Evolutionary conservation across 2,888 invertebrate genomes (phyloP).

Genomic region (Lysandra bellargus): DNA sequence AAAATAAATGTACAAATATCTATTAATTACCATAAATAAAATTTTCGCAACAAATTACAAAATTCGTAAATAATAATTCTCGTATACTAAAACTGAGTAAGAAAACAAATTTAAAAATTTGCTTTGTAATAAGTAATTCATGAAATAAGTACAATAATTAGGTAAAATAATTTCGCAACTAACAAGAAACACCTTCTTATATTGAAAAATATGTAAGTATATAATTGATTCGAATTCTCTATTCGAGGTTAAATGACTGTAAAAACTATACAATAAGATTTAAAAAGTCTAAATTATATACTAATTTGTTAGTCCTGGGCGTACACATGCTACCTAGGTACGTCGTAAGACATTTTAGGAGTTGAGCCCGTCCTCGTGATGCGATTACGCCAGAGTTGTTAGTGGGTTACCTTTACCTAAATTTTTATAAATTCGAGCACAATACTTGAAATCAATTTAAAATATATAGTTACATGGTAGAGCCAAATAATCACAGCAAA

Average conservation of each 20-base stretch:
- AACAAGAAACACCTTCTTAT: not conserved
- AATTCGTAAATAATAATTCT: not conserved
- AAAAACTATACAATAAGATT: not conserved
- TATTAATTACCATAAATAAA: not conserved
- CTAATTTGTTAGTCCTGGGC: not conserved
- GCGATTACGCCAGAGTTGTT: not conserved
- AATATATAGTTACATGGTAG: not conserved
- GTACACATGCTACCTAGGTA: not conserved
- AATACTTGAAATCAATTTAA: not conserved
- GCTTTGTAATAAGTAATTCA: not conserved
- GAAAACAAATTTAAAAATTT: not conserved
- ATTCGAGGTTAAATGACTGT: not conserved
- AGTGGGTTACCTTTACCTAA: not conserved
- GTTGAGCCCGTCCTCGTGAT: not conserved
- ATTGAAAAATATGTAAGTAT: not conserved
- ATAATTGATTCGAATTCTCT: not conserved
- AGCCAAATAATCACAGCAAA: conserved; percentile 4
- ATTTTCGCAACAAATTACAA: not conserved
- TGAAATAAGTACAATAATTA: not conserved
- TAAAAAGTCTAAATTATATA: not conserved
- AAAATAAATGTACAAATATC: not conserved
- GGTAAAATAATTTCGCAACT: not conserved
- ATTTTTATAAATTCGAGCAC: conserved; percentile 18
- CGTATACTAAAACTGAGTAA: not conserved
- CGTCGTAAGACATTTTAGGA: not conserved